phyloP scores from a whole-genome alignment of 2,888 invertebrate genomes.

The Napeogenes sylphis region DNA sequence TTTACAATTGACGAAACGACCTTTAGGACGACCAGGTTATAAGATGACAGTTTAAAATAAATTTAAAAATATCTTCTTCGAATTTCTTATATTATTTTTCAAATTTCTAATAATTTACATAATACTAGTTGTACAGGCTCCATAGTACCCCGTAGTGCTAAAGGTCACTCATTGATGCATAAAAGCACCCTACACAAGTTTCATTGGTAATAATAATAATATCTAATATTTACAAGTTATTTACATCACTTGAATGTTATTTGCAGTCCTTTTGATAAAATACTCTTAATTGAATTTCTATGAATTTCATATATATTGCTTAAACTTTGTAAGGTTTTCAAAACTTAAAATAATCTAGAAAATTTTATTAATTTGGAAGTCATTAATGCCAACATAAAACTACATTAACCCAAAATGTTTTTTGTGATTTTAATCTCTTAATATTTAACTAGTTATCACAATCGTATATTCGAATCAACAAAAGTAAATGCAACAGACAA shows the following conservation, averaged over 20 bases:
- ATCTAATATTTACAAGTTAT: conserved; percentile 60
- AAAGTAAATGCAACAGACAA: conserved; percentile 6
- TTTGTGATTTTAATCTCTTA: conserved; percentile 8
- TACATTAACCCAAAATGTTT: background rate
- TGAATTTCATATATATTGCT: conserved; percentile 22
- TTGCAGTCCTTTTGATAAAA: conserved; percentile 18
- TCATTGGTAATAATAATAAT: conserved; percentile 64
- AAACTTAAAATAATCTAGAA: background rate
- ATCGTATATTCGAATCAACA: conserved; percentile 13
- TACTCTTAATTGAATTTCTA: conserved; percentile 19
- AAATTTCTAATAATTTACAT: conserved; percentile 8
- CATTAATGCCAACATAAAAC: background rate
- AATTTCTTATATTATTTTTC: conserved; percentile 6
- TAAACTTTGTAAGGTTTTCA: conserved; percentile 5
- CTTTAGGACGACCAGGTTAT: conserved; percentile 52
- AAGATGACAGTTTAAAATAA: conserved; percentile 24
- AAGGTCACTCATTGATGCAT: conserved; percentile 53
- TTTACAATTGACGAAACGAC: conserved; percentile 72
- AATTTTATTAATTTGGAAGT: background rate
- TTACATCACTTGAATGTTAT: conserved; percentile 38
- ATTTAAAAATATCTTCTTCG: conserved; percentile 10
- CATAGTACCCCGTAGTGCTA: conserved; percentile 49
- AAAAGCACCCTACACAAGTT: conserved; percentile 56
- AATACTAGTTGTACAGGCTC: conserved; percentile 33
- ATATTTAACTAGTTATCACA: conserved; percentile 25